Evolutionary conservation across 1,140 invertebrate species (phyloP).

Genomic region (Pissodes strobi): DNA sequence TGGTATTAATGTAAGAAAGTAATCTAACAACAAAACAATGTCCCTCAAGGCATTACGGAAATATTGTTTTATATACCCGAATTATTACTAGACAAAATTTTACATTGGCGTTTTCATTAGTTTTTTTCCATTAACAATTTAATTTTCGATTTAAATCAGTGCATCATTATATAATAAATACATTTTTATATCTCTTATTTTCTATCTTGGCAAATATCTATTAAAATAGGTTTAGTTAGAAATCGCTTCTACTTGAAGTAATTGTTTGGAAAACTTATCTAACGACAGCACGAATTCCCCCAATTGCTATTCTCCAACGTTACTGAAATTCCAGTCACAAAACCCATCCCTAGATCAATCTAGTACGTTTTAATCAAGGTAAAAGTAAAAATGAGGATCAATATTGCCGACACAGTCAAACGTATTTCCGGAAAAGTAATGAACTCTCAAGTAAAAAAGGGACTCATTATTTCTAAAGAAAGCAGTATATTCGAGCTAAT

Average conservation of each 20-base stretch:
- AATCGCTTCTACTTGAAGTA: not conserved
- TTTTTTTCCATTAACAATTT: too few relatives aligned
- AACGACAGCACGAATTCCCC: not conserved
- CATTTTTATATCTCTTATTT: too few relatives aligned
- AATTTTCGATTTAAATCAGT: too few relatives aligned
- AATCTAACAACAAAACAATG: too few relatives aligned
- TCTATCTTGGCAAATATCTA: too few relatives aligned
- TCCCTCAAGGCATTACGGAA: too few relatives aligned
- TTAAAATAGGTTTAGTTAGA: too few relatives aligned
- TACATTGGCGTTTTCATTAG: too few relatives aligned
- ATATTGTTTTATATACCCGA: too few relatives aligned
- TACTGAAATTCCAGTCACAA: constrained; percentile 29
- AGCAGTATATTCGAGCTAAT: constrained; percentile 22
- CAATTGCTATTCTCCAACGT: constrained; percentile 4
- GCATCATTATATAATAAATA: too few relatives aligned
- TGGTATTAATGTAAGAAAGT: too few relatives aligned
- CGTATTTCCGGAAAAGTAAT: constrained; percentile 33
- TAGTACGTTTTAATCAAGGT: constrained; percentile 30
- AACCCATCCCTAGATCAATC: constrained; percentile 29
- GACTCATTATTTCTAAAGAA: constrained; percentile 14
- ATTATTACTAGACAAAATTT: too few relatives aligned
- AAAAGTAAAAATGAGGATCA: constrained; percentile 28
- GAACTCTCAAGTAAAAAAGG: constrained; percentile 28
- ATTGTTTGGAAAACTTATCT: not conserved
- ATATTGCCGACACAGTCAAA: constrained; percentile 29